Evolutionary conservation across 2,888 invertebrate genomes (phyloP).

Genomic region (Drosophila antonietae): DNA sequence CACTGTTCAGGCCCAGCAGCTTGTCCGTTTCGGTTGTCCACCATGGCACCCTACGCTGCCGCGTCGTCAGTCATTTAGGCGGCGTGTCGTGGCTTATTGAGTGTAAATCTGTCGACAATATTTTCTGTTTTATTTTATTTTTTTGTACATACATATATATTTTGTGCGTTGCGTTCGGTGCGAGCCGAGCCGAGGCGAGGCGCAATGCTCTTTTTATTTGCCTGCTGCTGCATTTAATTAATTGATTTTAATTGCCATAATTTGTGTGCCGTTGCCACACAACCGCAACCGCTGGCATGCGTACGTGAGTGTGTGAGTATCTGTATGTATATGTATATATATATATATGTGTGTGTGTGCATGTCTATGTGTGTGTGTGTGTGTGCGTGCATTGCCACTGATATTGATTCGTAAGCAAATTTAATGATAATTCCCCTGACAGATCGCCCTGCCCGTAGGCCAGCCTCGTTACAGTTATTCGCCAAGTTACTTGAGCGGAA

Average conservation of each 20-base stretch:
- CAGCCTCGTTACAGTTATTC: conserved; percentile 75
- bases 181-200: conserved; percentile 17
- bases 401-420: conserved; percentile 80
- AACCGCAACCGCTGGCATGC: conserved; percentile 71
- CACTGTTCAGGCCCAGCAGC: conserved; percentile 46
- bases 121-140: conserved; percentile 35
- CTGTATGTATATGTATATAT: too few species aligned
- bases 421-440: conserved; percentile 67
- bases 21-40: conserved; percentile 33
- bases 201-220: conserved; percentile 55
- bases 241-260: conserved; percentile 82
- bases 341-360: too few species aligned
- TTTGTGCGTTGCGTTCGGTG: conserved; percentile 43
- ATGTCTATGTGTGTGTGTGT: conserved; percentile 13
- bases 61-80: conserved; percentile 75
- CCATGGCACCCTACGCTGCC: conserved; percentile 44
- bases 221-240: conserved; percentile 78
- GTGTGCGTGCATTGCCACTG: conserved; percentile 60
- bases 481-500: conserved; percentile 76
- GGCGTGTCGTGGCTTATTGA: conserved; percentile 78
- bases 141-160: conserved; percentile 18
- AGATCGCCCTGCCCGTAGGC: conserved; percentile 3
- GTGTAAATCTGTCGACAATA: conserved; percentile 78
- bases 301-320: conserved; percentile 4
- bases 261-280: conserved; percentile 80